Base-by-base conservation (phyloP, 2,888 invertebrate species). In the Leucoma salicis region DNA sequence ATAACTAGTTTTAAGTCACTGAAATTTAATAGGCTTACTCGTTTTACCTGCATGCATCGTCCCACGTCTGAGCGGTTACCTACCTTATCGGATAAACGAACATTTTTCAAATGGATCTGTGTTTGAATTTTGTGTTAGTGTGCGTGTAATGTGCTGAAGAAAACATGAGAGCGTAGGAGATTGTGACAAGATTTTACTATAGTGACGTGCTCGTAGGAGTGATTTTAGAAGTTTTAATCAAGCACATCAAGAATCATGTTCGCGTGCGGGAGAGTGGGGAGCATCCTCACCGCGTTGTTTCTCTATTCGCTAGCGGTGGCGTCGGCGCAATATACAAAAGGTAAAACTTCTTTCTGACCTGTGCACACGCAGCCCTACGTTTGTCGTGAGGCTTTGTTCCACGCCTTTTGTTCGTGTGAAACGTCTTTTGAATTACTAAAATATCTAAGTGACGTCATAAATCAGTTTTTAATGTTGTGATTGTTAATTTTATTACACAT, bases 71-170 rank as follows among this genome's bases (percentile, higher is more conserved):
- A 79, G 82, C 84, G 82, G 84, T 82, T 81, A 79, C 78, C 79
- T 78, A 68, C 76, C 72, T 79, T 84, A 82, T 85, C 80, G 85
- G 84, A 85, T 84, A 85, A 87, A 87, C 85, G 87, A 79, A 88
- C 81, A 83, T 82, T 85, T 87, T 88, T 87, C 83, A 87, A 88
- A 89, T 89, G 86, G 83, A 86, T 85, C 85, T 86, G 86, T 80
- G 82, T 83, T 84, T 77, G 67, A 78, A 76, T 79, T 74, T 63
- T 80, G 88, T 83, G 85, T 81, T 82, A 81, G 85, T 86, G 88
- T 84, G 79, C 78, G 84, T 86, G 82, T 72, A 81, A 75, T 79
- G 82, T 86, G 86, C 75, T 75, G 72, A 72, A 70, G 33, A 45
- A 77, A 66, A 82, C 83, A 72, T 78, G 77, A 79, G 78, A 82